Evolutionary conservation across 2,797 vertebrate species (phyloP), one percentile per base, ranked within the genome.

Genomic region (Eptatretus atami): DNA sequence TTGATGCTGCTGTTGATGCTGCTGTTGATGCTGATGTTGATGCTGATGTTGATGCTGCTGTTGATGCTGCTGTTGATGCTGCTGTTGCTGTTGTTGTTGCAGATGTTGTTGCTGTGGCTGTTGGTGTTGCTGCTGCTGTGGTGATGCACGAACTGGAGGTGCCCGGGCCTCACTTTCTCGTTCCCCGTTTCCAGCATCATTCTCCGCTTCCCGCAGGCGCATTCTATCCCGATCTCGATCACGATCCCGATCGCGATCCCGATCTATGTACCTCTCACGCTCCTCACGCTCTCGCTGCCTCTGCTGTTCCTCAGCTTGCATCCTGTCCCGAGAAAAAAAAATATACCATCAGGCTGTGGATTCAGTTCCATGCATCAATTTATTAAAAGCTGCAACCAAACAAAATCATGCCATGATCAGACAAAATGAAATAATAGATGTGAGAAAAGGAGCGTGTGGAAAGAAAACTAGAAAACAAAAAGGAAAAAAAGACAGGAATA

Each of bases 271-370:
- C 31, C 31, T 44, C 31, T 44, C 31, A 44, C 31, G 31, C 31
- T 44, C 31, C 31, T 44, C 31, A 44, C 2, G 2, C 57, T 61
- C 57, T 12, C 57, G 57, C 57, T 61, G 57, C 57, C 57, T 61
- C 57, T n/a, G 25, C 57, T 61, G n/a, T 25, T 61, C 25, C 57
- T 61, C 57, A 9, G 57, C 57, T 25, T 61, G 57, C 57, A 61
- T n/a, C 57, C 57, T 61, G 9, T 25, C 10, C 8, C 31, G 4
- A 44, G 4, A 44, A 44, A 4, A 44, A 3, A 5, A 44, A 44
- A 44, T 31, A 44, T 44, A 44, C 3, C 4, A 44, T 44, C 31
- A 44, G 6, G 31, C 31, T 44, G 31, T 44, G 31, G 31, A 44
- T 44, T 44, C 31, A 44, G 31, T 5, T 44, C 31, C 31, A 44